A percentile compares a stretch with the other conserved stretches of the same genome.
Evolutionary conservation across 2,797 vertebrate species (phyloP).

Genomic region (Bothrops alternatus): DNA sequence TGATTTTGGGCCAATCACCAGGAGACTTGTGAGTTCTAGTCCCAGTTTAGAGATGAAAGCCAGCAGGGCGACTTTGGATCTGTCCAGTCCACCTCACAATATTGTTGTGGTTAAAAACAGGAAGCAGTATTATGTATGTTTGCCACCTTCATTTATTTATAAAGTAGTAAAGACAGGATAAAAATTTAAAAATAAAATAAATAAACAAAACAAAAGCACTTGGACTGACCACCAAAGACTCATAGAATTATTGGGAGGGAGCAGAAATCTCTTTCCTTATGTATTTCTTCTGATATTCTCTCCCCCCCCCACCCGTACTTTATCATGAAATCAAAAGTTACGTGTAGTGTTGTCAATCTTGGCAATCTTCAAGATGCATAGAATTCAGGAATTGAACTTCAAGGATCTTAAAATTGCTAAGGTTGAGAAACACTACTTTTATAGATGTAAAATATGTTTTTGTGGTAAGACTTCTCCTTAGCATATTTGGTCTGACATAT

Average conservation of each 20-base stretch:
- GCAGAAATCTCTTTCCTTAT: constrained; percentile 26
- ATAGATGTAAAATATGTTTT: constrained; percentile 10
- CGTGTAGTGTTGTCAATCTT: not conserved
- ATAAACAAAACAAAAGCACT: not conserved
- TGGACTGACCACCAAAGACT: not conserved
- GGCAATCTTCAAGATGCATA: not conserved
- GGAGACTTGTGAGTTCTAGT: not conserved
- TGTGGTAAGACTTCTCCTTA: constrained; percentile 7
- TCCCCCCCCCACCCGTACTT: constrained; percentile 23
- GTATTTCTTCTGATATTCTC: constrained; percentile 53
- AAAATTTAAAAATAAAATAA: not conserved
- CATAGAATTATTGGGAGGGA: not conserved
- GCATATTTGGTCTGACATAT: not conserved
- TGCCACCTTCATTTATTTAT: not conserved
- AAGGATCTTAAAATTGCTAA: not conserved
- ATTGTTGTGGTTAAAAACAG: not conserved
- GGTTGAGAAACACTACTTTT: not conserved
- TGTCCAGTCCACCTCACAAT: not conserved
- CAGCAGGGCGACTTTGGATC: not conserved
- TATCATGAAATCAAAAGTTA: constrained; percentile 31
- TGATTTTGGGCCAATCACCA: not conserved
- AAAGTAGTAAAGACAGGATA: not conserved
- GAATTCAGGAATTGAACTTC: not conserved
- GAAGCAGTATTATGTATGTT: not conserved
- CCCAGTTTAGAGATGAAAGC: not conserved